Evolutionary conservation across 2,888 invertebrate species (phyloP), one percentile per base, ranked within the genome.

Genomic region (Pristionchus exspectatus): DNA sequence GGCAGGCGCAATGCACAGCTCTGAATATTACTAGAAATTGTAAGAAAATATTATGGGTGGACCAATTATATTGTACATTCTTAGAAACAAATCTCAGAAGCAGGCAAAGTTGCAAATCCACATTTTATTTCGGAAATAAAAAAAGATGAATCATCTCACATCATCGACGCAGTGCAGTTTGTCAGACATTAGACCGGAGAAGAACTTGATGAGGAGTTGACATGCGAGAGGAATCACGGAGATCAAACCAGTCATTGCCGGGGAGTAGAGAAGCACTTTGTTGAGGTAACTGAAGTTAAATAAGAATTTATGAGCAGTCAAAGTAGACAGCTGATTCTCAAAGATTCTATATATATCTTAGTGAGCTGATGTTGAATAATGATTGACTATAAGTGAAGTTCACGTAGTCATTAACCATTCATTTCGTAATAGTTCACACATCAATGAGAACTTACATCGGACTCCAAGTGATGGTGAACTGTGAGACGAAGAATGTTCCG

Each of bases 401-500:
- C 69, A 24, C 24, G 18, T 21, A 69, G 18, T 27, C n/a, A 38
- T 38, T 38, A 38, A 38, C 38, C 38, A 38, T 38, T 38, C 38
- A 38, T 38, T 38, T 38, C 38, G 38, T 38, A 38, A 24, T 9
- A 66, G 66, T 54, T 10, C 16, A 54, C 12, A 30, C 2, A 3
- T 16, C 56, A 38, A 38, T 38, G 5, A 14, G 74, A 50, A 63
- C 89, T 77, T 18, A 81, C 66, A 83, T 83, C 10, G 74, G 77
- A 83, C 83, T 59, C 87, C 87, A 87, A 16, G 87, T 38, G 69
- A 87, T 87, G 12, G 81, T 89, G 69, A 89, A 89, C 69, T 92
- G 92, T 0, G 92, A 90, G 72, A 92, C 93, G 59, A 93, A 81
- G 74, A 92, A 93, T 86, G 91, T 93, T 27, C 93, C 93, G 44